Conservation (phyloP, 1,140 invertebrate species). For the Manduca sexta region DNA sequence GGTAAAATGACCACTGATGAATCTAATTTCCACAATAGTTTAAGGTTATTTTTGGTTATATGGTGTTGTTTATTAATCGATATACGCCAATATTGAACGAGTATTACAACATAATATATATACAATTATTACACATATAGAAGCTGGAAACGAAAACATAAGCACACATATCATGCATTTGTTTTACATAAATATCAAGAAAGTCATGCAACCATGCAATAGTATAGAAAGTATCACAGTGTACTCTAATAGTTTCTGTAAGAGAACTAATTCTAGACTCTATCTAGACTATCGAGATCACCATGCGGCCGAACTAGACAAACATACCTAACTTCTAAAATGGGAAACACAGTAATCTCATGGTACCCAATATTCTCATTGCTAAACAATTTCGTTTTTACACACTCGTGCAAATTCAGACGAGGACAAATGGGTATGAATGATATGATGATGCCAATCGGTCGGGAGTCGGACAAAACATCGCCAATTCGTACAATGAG, state of each 20-base stretch:
- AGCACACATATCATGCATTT: too few species aligned
- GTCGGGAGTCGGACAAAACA: constrained; percentile 27
- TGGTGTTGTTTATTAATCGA: too few species aligned
- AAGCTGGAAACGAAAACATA: too few species aligned
- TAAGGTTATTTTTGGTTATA: too few species aligned
- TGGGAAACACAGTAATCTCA: constrained; percentile 27
- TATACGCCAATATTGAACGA: too few species aligned
- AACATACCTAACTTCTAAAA: constrained; percentile 47
- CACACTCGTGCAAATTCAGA: constrained; percentile 25
- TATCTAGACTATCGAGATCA: background rate
- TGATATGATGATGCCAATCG: constrained; percentile 27
- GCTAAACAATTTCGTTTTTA: constrained; percentile 23
- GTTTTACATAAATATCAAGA: too few species aligned
- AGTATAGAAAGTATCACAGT: too few species aligned
- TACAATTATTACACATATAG: too few species aligned
- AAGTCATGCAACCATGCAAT: too few species aligned
- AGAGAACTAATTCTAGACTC: background rate
- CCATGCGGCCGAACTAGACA: constrained; percentile 18
- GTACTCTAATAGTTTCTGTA: background rate
- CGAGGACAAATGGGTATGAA: constrained; percentile 13
- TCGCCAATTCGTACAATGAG: constrained; percentile 62
- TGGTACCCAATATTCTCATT: constrained; percentile 64
- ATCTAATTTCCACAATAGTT: too few species aligned
- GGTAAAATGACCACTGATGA: too few species aligned
- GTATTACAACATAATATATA: too few species aligned